Base-by-base conservation (phyloP, 2,888 invertebrate species). In the Cataglyphis altisquamis region DNA sequence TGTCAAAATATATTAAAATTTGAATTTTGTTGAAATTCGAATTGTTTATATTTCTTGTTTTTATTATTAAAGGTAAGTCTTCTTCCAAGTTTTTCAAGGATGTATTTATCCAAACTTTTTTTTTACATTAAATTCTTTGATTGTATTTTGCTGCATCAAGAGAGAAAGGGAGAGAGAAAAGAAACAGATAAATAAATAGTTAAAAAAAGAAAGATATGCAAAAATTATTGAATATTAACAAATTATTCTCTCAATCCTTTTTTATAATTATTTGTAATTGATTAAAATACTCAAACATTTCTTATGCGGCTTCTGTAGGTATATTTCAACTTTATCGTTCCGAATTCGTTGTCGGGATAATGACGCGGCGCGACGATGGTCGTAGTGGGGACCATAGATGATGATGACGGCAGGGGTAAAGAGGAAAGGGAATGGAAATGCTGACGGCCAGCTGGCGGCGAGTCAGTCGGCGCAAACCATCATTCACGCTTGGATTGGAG, bases 401-500 rank as follows among this genome's bases (percentile, higher is more conserved):
- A 84, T 78, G 77, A 81, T 75, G 74, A 77, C 52, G 55, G 68
- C 12, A 64, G 45, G 52, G 12, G 41, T 21, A 62, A 84, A 78
- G 85, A 82, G 85, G 66, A 84, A 32, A 18, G 73, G 70, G 64
- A 68, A 32, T 55, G 84, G 84, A 83, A 77, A 70, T 85, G 84
- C 81, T 86, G 72, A 67, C 84, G 86, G 83, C 90, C 88, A 87
- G 68, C 88, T 88, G 90, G 90, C 88, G 84, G 55, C 55, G 55
- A 41, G 55, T 67, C 88, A 88, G 90, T 91, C 88, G 84, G 70
- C 82, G 84, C 48, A 85, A 84, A 84, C 87, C 86, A 91, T 83
- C 88, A 84, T 73, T 81, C 84, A 86, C 87, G 91, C 90, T 90
- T 91, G 93, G 93, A 92, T 91, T 93, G 93, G 93, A 93, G 93